Conservation (phyloP, 2,113 vertebrate species). For the Piaya cayana region DNA sequence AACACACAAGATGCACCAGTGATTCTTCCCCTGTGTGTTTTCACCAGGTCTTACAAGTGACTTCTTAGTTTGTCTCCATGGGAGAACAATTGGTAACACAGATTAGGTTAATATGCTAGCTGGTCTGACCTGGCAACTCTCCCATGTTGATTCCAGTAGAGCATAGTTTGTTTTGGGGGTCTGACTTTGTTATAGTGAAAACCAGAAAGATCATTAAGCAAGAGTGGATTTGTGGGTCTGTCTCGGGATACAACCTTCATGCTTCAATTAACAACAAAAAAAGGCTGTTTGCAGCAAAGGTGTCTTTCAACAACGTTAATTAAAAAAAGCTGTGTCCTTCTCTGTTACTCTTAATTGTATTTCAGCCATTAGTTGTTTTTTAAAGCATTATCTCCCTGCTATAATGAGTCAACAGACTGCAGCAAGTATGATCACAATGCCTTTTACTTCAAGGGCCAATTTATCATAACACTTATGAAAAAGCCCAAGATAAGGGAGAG, state of each 20-base stretch:
- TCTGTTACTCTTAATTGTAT: not conserved
- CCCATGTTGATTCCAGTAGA: not conserved
- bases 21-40: not conserved
- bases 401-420: not conserved
- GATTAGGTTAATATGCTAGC: not conserved
- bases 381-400: not conserved
- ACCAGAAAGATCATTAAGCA: not conserved
- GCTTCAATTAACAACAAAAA: not conserved
- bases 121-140: not conserved
- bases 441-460: not conserved
- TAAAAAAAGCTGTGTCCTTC: not conserved
- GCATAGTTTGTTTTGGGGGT: not conserved
- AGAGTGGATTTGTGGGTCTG: not conserved
- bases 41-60: not conserved
- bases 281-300: not conserved
- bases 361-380: not conserved
- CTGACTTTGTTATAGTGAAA: not conserved
- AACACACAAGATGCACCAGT: not conserved
- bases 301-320: conserved; percentile 7
- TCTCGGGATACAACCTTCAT: not conserved
- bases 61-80: not conserved
- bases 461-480: not conserved
- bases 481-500: not conserved
- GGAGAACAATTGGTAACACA: not conserved
- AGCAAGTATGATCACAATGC: not conserved